Percentiles rank a stretch among this genome's conserved stretches.
phyloP scores from a whole-genome alignment of 37 sponge, comb jelly and placozoan species.

The Eunapius fragilis region DNA sequence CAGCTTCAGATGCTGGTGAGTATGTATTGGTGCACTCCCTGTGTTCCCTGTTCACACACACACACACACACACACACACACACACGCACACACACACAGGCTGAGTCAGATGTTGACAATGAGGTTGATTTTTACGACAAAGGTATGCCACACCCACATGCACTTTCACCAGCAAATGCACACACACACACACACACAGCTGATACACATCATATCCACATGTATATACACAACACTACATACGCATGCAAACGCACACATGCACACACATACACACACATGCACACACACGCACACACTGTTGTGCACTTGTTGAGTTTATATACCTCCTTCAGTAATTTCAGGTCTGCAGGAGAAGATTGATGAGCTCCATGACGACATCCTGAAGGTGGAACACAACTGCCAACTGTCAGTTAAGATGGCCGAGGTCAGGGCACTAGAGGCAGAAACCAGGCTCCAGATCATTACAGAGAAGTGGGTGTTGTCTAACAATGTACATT shows the following conservation, averaged over 20 bases:
- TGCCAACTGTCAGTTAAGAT: conserved; percentile 29
- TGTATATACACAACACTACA: neutral
- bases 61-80: too few relatives aligned
- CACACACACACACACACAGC: conserved; percentile 17
- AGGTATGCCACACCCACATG: neutral
- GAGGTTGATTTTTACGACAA: neutral
- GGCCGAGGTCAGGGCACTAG: conserved; percentile 35
- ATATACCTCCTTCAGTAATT: neutral
- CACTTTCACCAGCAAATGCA: neutral
- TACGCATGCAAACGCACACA: neutral
- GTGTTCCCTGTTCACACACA: too few relatives aligned
- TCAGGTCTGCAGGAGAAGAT: neutral
- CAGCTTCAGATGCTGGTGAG: too few relatives aligned
- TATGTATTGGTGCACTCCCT: too few relatives aligned
- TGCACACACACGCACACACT: too few relatives aligned
- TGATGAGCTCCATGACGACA: neutral
- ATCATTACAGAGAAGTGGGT: neutral
- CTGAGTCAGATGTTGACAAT: neutral
- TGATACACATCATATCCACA: neutral
- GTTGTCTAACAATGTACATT: too few relatives aligned
- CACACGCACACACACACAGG: too few relatives aligned
- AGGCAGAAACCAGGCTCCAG: conserved; percentile 49
- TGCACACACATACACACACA: too few relatives aligned
- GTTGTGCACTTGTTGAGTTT: too few relatives aligned
- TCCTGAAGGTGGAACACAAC: conserved; percentile 16